Percentiles rank a stretch among this genome's conserved stretches.
Evolutionary conservation across 2,113 vertebrate species (phyloP).

Genomic region (Melanostigma gelatinosum): DNA sequence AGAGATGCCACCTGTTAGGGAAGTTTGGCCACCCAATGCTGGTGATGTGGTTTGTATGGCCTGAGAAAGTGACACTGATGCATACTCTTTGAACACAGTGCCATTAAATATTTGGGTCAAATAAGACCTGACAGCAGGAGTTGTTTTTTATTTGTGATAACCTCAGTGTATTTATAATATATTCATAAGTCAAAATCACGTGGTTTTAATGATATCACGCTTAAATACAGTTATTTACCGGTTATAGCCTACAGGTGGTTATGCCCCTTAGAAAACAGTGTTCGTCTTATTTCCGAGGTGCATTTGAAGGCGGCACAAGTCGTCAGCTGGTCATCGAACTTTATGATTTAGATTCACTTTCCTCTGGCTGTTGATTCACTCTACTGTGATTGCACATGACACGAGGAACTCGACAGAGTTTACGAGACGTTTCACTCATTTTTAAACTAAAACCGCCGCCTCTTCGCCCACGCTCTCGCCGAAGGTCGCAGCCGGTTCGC

Average conservation of each 20-base stretch:
- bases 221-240: neutral
- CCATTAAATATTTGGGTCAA: neutral
- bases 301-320: constrained; percentile 36
- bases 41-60: neutral
- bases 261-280: neutral
- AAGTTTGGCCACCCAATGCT: neutral
- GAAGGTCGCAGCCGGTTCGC: constrained; percentile 28
- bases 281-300: constrained; percentile 35
- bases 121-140: too few species aligned
- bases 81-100: neutral
- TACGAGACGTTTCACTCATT: neutral
- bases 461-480: neutral
- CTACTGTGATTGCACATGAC: too few species aligned
- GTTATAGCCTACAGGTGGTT: neutral
- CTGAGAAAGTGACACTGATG: neutral
- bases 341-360: neutral
- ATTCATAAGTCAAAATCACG: neutral
- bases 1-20: neutral
- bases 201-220: neutral
- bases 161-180: neutral
- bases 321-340: neutral
- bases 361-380: too few species aligned
- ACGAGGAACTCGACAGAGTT: fast-evolving
- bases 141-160: neutral
- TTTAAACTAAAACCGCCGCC: neutral